Percentiles rank a stretch among this genome's conserved stretches.
Evolutionary conservation across 2,888 invertebrate genomes (phyloP).

Genomic region (Apamea sordens): DNA sequence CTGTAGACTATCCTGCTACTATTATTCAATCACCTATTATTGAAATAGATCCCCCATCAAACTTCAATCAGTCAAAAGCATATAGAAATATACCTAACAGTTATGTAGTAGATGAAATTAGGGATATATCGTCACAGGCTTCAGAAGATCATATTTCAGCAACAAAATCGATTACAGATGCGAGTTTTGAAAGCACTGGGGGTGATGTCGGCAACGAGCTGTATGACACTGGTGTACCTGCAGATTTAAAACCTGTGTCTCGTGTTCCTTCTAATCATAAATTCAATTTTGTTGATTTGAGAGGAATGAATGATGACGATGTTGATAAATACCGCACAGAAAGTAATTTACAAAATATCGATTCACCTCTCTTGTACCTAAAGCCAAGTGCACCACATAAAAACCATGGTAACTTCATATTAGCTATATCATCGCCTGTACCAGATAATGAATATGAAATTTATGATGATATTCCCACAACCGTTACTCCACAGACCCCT

Average conservation of each 20-base stretch:
- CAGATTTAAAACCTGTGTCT: slow-evolving; percentile 74
- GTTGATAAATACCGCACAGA: slow-evolving; percentile 87
- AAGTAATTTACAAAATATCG: slow-evolving; percentile 88
- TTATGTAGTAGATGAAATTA: slow-evolving; percentile 81
- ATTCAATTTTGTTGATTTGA: slow-evolving; percentile 82
- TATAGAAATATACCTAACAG: slow-evolving; percentile 85
- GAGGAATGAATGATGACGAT: slow-evolving; percentile 84
- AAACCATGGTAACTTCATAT: slow-evolving; percentile 85
- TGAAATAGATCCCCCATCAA: slow-evolving; percentile 87
- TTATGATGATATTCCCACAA: slow-evolving; percentile 83
- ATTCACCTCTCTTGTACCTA: slow-evolving; percentile 90
- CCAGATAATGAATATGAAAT: slow-evolving; percentile 85
- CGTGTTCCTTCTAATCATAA: slow-evolving; percentile 79
- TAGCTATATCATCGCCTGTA: slow-evolving; percentile 76
- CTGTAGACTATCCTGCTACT: slow-evolving; percentile 93
- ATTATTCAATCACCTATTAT: slow-evolving; percentile 93
- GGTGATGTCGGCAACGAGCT: slow-evolving; percentile 81
- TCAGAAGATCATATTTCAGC: slow-evolving; percentile 86
- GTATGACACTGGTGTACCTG: slow-evolving; percentile 78
- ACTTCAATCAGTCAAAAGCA: slow-evolving; percentile 80
- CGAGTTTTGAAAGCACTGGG: slow-evolving; percentile 87
- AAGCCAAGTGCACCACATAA: slow-evolving; percentile 90
- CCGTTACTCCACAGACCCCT: slow-evolving; percentile 71
- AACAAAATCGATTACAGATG: slow-evolving; percentile 82
- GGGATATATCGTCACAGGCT: slow-evolving; percentile 90